Conservation (phyloP, 2,797 vertebrate species). For the Echiichthys vipera region DNA sequence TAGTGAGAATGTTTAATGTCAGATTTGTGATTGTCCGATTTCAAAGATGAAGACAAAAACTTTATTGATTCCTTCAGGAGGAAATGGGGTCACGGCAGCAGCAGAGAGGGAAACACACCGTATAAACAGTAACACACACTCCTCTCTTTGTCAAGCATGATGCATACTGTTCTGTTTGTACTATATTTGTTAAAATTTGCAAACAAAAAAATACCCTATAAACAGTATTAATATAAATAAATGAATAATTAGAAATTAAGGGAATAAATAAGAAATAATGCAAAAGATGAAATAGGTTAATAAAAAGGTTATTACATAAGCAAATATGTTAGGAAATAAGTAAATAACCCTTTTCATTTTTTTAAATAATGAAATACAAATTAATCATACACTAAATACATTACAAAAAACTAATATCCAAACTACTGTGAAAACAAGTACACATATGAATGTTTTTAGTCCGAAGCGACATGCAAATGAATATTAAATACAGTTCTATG, state of each 20-base stretch:
- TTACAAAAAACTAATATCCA: too few relatives aligned
- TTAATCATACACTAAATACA: not conserved
- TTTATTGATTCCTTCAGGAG: constrained; percentile 4
- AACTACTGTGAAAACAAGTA: not conserved
- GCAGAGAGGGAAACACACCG: not conserved
- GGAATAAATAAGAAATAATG: not conserved
- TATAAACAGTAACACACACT: too few relatives aligned
- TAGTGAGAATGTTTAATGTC: not conserved
- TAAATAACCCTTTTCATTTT: not conserved
- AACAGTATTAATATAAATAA: not conserved
- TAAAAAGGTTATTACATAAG: not conserved
- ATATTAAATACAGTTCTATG: too few relatives aligned
- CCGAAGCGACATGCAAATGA: not conserved
- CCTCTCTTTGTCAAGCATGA: too few relatives aligned
- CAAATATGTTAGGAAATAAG: not conserved
- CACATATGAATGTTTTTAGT: not conserved
- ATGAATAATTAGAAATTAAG: not conserved
- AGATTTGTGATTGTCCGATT: not conserved
- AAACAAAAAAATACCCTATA: too few relatives aligned
- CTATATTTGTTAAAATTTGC: too few relatives aligned
- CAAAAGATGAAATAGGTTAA: not conserved
- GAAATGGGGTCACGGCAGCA: constrained; percentile 6
- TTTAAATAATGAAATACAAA: not conserved
- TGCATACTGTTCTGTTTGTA: too few relatives aligned
- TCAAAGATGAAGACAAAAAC: not conserved